Base-by-base conservation (phyloP, 2,888 invertebrate genomes). In the Spodoptera picta region DNA sequence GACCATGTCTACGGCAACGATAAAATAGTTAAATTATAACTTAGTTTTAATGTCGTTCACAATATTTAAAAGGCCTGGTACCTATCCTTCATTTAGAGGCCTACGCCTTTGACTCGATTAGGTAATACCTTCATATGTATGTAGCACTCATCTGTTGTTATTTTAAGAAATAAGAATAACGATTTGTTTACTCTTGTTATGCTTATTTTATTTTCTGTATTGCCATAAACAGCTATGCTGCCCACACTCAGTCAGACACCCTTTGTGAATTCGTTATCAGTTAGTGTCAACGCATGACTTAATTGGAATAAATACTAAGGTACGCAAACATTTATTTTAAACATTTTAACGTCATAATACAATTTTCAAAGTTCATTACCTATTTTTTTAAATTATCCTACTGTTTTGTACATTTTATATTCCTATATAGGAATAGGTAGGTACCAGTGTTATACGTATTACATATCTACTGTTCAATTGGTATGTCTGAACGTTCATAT, bases 181-280 rank as follows among this genome's bases (percentile, higher is more conserved):
- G 83, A 86, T 89, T 88, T 86, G 87, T 87, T 88, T 85, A 81
- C 78, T 49, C 73, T 74, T 79, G 69, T 76, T 81, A 82, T 81
- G 80, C 80, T 80, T 77, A 78, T 82, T 82, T 78, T 46, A 71
- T 75, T 79, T 79, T 80, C 72, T 81, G 79, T 49, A 48, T 55
- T 57, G 24, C 61, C 61, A 47, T 62, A 67, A 67, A 64, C 31
- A 54, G 54, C 51, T 52, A 9, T 43, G n/a, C 62, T 36, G 9
- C 67, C 78, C 65, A 69, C 69, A 49, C 50, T 14, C n/a, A 54
- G 46, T 12, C 44, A 61, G 31, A 57, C 49, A 47, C 27, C 36
- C 19, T 59, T 52, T 36, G 14, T 12, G n/a, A 50, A 14, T 51
- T 36, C 19, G 24, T 52, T 67, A 51, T 69, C 53, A 66, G 45